A percentile compares a stretch with the other conserved stretches of the same genome.
Evolutionary conservation across 1,140 invertebrate genomes (phyloP).

Genomic region (Epicauta chinensis): DNA sequence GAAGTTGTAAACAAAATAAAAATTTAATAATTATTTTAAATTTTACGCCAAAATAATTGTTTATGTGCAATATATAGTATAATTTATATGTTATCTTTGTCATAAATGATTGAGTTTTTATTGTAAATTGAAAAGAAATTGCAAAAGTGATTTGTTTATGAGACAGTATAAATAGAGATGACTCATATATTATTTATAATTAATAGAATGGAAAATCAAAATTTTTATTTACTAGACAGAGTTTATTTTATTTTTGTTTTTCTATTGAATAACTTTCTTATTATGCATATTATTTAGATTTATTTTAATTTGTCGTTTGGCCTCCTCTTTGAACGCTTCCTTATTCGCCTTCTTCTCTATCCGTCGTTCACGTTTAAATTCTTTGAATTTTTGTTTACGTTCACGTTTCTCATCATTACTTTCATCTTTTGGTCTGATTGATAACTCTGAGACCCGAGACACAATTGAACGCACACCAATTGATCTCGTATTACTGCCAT

Average conservation of each 20-base stretch:
- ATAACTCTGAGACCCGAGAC: constrained; percentile 62
- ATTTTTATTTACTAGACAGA: constrained; percentile 7
- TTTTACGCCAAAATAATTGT: too few species aligned
- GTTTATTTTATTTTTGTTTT: constrained; percentile 53
- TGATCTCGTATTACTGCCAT: constrained; percentile 48
- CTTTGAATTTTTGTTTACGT: constrained; percentile 76
- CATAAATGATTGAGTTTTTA: too few species aligned
- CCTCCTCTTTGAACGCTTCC: constrained; percentile 82
- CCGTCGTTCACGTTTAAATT: constrained; percentile 76
- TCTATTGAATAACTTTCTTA: constrained; percentile 58
- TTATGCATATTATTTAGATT: constrained; percentile 60
- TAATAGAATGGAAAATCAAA: too few species aligned
- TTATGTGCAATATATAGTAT: too few species aligned
- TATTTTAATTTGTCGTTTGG: constrained; percentile 73
- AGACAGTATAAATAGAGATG: too few species aligned
- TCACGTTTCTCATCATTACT: constrained; percentile 71
- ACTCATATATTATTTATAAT: too few species aligned
- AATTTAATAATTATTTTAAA: too few species aligned
- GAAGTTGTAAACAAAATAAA: too few species aligned
- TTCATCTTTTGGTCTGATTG: constrained; percentile 75
- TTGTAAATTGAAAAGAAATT: too few species aligned
- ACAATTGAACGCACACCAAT: constrained; percentile 58
- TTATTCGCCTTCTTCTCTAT: constrained; percentile 82
- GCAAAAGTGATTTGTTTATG: too few species aligned
- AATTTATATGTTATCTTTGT: too few species aligned